These are phyloP conservation scores for Oasisia sp. DNA, from an alignment of 2,888 invertebrate genomes.

Conservation along the genomic window DNA sequence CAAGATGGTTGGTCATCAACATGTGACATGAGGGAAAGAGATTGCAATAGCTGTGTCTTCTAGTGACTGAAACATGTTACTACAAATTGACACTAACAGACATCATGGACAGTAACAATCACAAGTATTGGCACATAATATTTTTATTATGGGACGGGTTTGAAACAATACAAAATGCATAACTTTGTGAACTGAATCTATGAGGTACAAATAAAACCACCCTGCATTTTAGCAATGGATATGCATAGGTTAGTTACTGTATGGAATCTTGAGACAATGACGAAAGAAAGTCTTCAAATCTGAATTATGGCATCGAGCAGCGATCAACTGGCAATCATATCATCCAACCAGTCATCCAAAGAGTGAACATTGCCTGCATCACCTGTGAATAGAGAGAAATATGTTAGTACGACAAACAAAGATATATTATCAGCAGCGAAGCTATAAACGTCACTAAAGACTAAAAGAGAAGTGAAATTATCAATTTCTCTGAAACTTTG, in stretches of 20 bases:
- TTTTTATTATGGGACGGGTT: no score
- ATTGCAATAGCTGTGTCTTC: no score
- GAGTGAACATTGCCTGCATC: conserved; percentile 33
- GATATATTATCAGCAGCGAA: background rate
- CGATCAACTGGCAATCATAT: conserved; percentile 35
- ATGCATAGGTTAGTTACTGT: background rate
- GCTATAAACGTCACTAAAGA: background rate
- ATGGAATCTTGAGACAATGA: background rate
- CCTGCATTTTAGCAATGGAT: background rate
- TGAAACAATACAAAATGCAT: no score
- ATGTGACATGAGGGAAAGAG: no score
- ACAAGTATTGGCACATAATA: no score
- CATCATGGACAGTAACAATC: no score
- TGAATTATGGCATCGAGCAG: background rate
- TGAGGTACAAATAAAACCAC: background rate
- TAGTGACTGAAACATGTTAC: no score
- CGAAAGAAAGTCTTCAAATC: background rate
- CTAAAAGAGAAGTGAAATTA: no score
- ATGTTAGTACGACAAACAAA: background rate
- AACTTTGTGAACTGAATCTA: no score
- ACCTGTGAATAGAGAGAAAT: conserved; percentile 21
- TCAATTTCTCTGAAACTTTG: no score
- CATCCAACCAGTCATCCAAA: conserved; percentile 49
- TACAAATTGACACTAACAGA: no score
- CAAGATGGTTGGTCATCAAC: no score